Base-by-base conservation (phyloP, 2,888 invertebrate genomes). In the Lepas anatifera region DNA sequence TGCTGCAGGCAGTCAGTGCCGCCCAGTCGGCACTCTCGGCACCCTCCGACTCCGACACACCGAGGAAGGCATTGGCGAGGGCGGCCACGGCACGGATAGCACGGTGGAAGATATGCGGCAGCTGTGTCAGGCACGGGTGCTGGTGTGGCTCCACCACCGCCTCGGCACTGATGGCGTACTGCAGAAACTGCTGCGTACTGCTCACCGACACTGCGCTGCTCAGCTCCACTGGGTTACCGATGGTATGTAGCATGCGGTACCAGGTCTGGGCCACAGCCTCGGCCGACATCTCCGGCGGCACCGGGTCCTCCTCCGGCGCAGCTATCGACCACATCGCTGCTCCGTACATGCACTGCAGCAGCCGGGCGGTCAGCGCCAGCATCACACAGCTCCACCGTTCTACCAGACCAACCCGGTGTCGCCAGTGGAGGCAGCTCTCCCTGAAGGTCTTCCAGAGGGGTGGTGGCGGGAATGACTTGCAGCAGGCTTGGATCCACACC, bases 301-400 rank as follows among this genome's bases (percentile, higher is more conserved):
- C 58, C 6, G 58, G 32, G 18, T 58, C 58, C 58, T 58, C 58
- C 18, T 58, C 58, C 32, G 58, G 32, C 18, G 32, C 58, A 8
- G 58, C 32, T 32, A 58, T 29, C 58, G 32, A 4, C 58, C 32
- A 32, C 67, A 64, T 92, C 71, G 85, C 82, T 11, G 91, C 87
- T 0, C 95, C 95, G 81, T 95, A 95, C 86, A 95, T 91, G 77
- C 94, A 90, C 73, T 86, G 77, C 29, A 96, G 82, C 68, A 96
- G 84, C 63, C 89, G 84, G 2, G 92, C 89, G 0, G 95, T 95
- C 71, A 97, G 84, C 2, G 91, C 90, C 68, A 95, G 84, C 80
- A 94, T 95, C 43, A 95, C 92, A 73, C 94, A 86, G 81, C 94
- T 91, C 96, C 96, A 96, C 78, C 97, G 96, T 79, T 92, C 91